Percentiles rank a stretch among this genome's conserved stretches.
Conservation (phyloP, 2,113 vertebrate genomes). For the Aphelocoma coerulescens region DNA sequence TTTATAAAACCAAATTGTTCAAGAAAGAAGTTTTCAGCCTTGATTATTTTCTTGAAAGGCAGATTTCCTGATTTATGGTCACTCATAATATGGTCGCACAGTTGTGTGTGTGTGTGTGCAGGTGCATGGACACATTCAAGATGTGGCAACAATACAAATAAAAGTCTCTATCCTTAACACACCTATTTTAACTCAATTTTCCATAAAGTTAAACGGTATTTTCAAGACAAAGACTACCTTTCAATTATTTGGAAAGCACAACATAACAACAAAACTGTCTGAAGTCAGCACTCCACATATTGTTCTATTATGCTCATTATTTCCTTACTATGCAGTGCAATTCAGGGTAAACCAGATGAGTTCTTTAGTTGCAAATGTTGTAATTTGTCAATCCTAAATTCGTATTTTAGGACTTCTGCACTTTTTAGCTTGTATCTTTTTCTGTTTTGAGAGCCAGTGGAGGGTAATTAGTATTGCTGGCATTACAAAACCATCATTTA, state of each 20-base stretch:
- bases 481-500: background rate
- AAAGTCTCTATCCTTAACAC: background rate
- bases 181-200: background rate
- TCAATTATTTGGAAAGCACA: background rate
- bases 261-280: background rate
- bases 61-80: background rate
- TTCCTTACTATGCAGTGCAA: background rate
- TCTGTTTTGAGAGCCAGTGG: background rate
- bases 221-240: background rate
- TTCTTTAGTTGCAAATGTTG: background rate
- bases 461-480: background rate
- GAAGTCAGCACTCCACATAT: background rate
- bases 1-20: background rate
- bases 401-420: background rate
- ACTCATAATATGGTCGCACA: background rate
- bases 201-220: background rate
- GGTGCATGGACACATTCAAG: background rate
- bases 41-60: background rate
- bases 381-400: background rate
- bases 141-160: background rate
- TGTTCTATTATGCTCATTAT: background rate
- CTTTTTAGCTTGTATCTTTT: background rate
- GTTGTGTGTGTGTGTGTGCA: rapidly evolving
- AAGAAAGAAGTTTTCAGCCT: background rate
- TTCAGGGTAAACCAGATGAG: background rate